phyloP scores from a whole-genome alignment of 2,113 vertebrate genomes.

The Tachycineta bicolor region DNA sequence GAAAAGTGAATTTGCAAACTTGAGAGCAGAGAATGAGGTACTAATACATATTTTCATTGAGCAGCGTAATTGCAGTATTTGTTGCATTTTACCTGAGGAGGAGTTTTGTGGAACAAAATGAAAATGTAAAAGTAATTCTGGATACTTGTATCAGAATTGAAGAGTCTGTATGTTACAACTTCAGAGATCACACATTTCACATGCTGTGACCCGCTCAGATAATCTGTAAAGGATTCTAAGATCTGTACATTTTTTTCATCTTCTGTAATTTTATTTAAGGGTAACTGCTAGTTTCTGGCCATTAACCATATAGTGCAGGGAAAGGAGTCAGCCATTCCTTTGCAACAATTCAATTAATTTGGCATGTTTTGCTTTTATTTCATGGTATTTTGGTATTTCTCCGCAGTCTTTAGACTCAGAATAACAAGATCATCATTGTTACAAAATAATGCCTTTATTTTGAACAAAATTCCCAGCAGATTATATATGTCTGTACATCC shows the following conservation, averaged over 20 bases:
- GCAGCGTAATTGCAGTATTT: neutral
- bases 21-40: slow-evolving; percentile 92
- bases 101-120: neutral
- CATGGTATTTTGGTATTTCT: neutral
- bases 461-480: neutral
- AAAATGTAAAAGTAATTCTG: neutral
- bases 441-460: neutral
- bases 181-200: neutral
- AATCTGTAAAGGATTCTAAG: neutral
- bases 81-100: neutral
- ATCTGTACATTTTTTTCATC: neutral
- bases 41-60: neutral
- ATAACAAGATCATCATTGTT: neutral
- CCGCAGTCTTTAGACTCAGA: neutral
- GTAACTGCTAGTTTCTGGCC: neutral
- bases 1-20: slow-evolving; percentile 96
- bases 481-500: neutral
- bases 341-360: neutral
- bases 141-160: neutral
- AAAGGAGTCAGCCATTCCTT: neutral
- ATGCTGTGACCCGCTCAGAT: neutral
- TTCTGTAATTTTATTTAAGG: neutral
- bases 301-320: neutral
- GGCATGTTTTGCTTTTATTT: accelerated
- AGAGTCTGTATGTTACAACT: neutral